Evolutionary conservation across 2,797 vertebrate genomes (phyloP).

Genomic region (Melanotaenia nigrans): DNA sequence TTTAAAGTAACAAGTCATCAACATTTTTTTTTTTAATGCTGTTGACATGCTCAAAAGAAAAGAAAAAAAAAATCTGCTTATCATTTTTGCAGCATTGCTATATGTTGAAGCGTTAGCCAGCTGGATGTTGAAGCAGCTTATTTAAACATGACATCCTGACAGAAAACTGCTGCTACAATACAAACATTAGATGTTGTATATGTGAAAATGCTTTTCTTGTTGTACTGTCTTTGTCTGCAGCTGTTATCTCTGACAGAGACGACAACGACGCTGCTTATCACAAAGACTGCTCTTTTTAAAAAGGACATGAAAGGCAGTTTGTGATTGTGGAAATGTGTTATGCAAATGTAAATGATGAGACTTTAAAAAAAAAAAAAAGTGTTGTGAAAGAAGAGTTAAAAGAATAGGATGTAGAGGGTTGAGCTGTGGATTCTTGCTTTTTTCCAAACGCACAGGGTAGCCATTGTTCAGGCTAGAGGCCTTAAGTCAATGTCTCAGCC

Average conservation of each 20-base stretch:
- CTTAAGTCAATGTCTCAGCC: conserved; percentile 60
- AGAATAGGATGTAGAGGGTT: conserved; percentile 49
- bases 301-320: conserved; percentile 9
- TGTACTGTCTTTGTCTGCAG: neutral
- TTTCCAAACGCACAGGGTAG: conserved; percentile 56
- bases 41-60: neutral
- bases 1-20: neutral
- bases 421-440: conserved; percentile 52
- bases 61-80: conserved; percentile 2
- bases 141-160: conserved; percentile 27
- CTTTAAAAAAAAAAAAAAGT: neutral
- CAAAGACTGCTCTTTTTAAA: neutral
- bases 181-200: conserved; percentile 24
- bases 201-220: conserved; percentile 19
- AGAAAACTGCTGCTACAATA: conserved; percentile 4
- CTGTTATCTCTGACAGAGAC: conserved; percentile 4
- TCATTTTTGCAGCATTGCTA: neutral
- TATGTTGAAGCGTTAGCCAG: conserved; percentile 19
- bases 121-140: conserved; percentile 1
- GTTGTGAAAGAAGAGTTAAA: conserved; percentile 28
- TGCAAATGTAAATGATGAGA: conserved; percentile 9
- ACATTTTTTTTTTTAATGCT: neutral
- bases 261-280: conserved; percentile 5
- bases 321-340: conserved; percentile 1
- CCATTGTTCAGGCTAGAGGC: conserved; percentile 65